These are phyloP conservation scores for Podocnemis expansa DNA, from an alignment of 2,113 vertebrate genomes.

Conservation along the genomic window DNA sequence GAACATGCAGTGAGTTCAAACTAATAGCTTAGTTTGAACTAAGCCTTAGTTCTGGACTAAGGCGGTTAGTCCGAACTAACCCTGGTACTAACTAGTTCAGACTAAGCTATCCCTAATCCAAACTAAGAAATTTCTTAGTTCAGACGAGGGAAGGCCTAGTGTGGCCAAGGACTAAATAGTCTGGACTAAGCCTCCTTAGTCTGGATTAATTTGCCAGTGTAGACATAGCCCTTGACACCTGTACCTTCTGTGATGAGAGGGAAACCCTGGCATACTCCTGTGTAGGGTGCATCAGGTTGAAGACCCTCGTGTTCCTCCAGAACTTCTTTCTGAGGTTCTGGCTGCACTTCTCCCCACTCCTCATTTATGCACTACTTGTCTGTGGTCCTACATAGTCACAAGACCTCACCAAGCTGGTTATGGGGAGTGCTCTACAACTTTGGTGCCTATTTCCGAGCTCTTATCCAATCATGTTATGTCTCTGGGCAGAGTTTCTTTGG, in stretches of 20 bases:
- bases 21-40: too few relatives aligned
- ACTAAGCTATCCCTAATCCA: too few relatives aligned
- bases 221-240: too few relatives aligned
- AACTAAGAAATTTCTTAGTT: too few relatives aligned
- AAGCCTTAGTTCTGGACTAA: too few relatives aligned
- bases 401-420: not conserved
- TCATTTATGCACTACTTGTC: not conserved
- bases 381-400: not conserved
- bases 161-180: too few relatives aligned
- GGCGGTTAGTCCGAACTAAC: too few relatives aligned
- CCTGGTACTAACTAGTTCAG: too few relatives aligned
- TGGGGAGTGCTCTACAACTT: not conserved
- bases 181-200: too few relatives aligned
- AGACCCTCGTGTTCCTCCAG: not conserved
- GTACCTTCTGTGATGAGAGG: not conserved
- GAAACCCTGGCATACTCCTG: not conserved
- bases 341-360: not conserved
- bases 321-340: not conserved
- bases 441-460: not conserved
- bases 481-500: not conserved
- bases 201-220: too few relatives aligned
- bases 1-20: too few relatives aligned
- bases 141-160: too few relatives aligned
- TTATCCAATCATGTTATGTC: not conserved
- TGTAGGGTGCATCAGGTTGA: not conserved